Evolutionary conservation across 2,797 vertebrate genomes (phyloP).

Genomic region (Scarus forsteni): DNA sequence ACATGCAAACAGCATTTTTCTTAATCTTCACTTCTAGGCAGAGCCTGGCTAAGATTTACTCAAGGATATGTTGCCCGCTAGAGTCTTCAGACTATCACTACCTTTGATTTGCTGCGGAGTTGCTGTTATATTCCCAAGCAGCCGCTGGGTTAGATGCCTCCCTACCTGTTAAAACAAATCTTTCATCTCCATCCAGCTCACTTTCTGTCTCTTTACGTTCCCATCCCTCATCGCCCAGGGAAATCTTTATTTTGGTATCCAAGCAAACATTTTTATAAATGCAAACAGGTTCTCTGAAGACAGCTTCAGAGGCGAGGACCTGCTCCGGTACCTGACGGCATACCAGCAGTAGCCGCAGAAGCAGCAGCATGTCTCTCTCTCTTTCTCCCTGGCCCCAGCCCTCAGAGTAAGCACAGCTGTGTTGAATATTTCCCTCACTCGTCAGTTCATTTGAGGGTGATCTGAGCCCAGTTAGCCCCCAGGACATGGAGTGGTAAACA

Average conservation of each 20-base stretch:
- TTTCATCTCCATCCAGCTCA: conserved; percentile 65
- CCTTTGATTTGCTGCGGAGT: conserved; percentile 68
- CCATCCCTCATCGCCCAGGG: conserved; percentile 58
- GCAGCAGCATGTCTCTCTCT: conserved; percentile 48
- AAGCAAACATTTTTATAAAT: conserved; percentile 79
- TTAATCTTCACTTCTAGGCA: conserved; percentile 49
- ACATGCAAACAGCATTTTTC: conserved; percentile 55
- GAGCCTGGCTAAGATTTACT: conserved; percentile 47
- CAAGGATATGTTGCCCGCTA: conserved; percentile 45
- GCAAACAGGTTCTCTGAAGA: conserved; percentile 72
- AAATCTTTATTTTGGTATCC: conserved; percentile 70
- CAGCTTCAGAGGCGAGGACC: conserved; percentile 68
- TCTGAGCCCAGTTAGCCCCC: conserved; percentile 78
- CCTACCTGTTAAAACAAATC: conserved; percentile 59
- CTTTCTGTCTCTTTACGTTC: conserved; percentile 66
- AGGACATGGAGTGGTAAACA: conserved; percentile 82
- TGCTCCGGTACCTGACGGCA: conserved; percentile 68
- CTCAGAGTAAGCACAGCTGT: conserved; percentile 80
- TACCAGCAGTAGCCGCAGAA: not conserved
- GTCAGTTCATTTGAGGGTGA: conserved; percentile 84
- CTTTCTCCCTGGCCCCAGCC: conserved; percentile 55
- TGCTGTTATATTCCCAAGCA: conserved; percentile 58
- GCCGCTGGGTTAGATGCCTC: conserved; percentile 56
- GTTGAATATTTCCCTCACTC: conserved; percentile 86
- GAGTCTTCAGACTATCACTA: conserved; percentile 46